Evolutionary conservation across 1,140 invertebrate species (phyloP), one percentile per base, ranked within the genome.

Genomic region (Sipha flava): DNA sequence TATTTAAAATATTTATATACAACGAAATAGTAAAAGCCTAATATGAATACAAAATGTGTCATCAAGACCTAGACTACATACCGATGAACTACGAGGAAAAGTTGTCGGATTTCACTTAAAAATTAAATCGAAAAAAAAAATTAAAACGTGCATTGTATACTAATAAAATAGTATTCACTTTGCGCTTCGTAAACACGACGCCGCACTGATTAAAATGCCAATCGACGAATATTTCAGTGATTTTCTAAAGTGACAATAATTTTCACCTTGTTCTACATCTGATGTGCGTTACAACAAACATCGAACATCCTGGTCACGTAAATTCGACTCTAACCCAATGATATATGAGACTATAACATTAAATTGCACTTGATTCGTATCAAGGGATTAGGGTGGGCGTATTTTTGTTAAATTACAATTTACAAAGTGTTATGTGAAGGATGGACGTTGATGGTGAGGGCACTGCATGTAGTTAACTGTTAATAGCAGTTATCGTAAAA

Each of bases 221-320:
- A 66, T 66, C 62, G 34, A 16, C 34, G 12, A 40, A 66, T n/a
- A n/a, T 66, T 66, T 66, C 34, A 66, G 21, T 34, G 34, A 40
- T 66, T 66, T 66, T 66, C 62, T 66, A 66, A 66, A 66, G 21
- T 43, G 21, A 40, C 34, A 43, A 66, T 43, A 66, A 66, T 66
- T 40, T 66, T 66, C 34, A 66, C 62, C 62, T 66, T 66, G 62
- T 66, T 66, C 62, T 40, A 66, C 43, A 66, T 43, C n/a, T 16
- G 37, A 43, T 23, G 18, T 18, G 59, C 16, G 34, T 62, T 34
- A 10, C 7, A 31, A 18, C 29, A 31, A 7, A 18, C 18, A 1
- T 21, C 62, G 34, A 40, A 43, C 37, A 66, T 66, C 62, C 62
- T 66, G 37, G 62, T 66, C 62, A 66, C 62, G 62, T 66, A 43